Evolutionary conservation across 2,888 invertebrate genomes (phyloP), one percentile per base, ranked within the genome.

Genomic region (Brachypalpus laphriformis): DNA sequence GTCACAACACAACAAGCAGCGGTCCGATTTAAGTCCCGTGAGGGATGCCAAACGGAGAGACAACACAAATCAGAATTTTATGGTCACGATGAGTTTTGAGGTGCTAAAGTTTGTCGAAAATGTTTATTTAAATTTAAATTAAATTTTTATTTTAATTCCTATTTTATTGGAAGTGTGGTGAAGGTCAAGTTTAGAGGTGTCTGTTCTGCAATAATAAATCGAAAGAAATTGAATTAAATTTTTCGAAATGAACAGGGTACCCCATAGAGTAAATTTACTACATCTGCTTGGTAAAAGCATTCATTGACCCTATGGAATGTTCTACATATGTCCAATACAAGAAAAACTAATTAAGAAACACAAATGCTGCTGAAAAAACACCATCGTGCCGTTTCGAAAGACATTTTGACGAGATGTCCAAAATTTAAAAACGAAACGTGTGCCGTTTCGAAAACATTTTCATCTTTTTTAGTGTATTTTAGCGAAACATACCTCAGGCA

Each of bases 321-420:
- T 7, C 68, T 40, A 56, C 40, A 56, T 68, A 54, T 68, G 68
- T 68, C 54, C 16, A 42, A 42, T n/a, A 56, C 28, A 42, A 18
- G 42, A 31, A 25, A 68, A 56, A 68, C 42, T 25, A 54, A 54
- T 68, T 68, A 40, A 22, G 11, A 66, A 25, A n/a, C n/a, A n/a
- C n/a, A n/a, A n/a, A n/a, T n/a, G n/a, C n/a, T n/a, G n/a, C n/a
- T n/a, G n/a, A 14, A 40, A 42, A 42, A 25, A 14, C 42, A 25
- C 25, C 25, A 42, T 28, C 25, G 34, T 18, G 9, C 20, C 5
- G 16, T 28, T 22, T 8, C 51, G 8, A 34, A 9, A 65, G 18
- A 51, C 20, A 66, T 42, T 51, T 68, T 56, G 68, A 68, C 68
- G 40, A 51, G 66, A 20, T 66, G 66, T 66, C 25, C 51, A 51